Base-by-base conservation (phyloP, 2,888 invertebrate genomes). In the Diplazon laetatorius region DNA sequence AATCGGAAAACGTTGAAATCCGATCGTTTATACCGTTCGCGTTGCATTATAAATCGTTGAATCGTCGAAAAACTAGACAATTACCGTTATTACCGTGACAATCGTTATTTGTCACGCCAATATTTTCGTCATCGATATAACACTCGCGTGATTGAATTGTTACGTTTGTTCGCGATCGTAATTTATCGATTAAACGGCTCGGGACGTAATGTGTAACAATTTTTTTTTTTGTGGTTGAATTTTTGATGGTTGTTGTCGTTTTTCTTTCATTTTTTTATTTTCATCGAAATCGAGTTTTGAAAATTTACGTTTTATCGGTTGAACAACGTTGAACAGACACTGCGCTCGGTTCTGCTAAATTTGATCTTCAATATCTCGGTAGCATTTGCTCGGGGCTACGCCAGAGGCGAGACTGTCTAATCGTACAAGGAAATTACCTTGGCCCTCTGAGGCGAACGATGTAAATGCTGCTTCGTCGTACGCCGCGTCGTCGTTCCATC, bases 361-460 rank as follows among this genome's bases (percentile, higher is more conserved):
- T 69, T 78, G 57, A 73, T 78, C 69, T 69, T 50, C 69, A 73
- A 78, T 73, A 73, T 73, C 73, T 50, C 68, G 52, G 52, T 59
- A 57, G 52, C 42, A 48, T 37, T 30, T 55, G 50, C 50, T 59
- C 55, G 16, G 39, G 30, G 52, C 35, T 18, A 14, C 42, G 63
- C 30, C 66, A 50, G 50, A 18, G 62, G 55, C 62, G 69, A n/a
- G n/a, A 59, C 30, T 50, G 62, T 77, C 77, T 73, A 78, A 78
- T 78, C 77, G 73, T 50, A 73, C 77, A 78, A 78, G 77, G 63
- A 78, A 78, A 78, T 78, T 78, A 73, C 77, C 57, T 73, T 44
- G 62, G 62, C 50, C 73, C 52, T 63, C 69, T 12, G 77, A 73
- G 69, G 63, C 35, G 62, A 63, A 59, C 42, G 42, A 42, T 20